Evolutionary conservation across 2,888 invertebrate species (phyloP), one percentile per base, ranked within the genome.

Genomic region (Nycteola revayana): DNA sequence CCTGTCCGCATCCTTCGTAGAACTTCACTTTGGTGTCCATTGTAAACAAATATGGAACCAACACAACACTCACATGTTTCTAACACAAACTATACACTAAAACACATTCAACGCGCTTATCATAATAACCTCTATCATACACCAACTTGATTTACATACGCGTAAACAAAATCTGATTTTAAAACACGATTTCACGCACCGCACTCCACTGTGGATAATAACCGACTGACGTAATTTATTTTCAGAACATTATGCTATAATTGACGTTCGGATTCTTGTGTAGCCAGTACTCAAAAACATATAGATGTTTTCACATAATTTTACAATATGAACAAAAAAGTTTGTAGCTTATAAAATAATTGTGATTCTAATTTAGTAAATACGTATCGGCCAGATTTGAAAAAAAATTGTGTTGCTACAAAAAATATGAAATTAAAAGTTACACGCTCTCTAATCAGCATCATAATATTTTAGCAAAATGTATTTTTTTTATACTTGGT

Each of bases 1-100:
- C 93, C 66, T 91, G 91, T 22, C 90, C 91, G 55, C 90, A 91
- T 27, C 91, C 90, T 75, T 91, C 91, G 62, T 83, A 88, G 66
- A 78, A 89, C 54, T 86, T 88, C 30, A 77, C 67, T 60, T 80
- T 82, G 51, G 70, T 79, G 80, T 87, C 85, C 87, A 87, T 87
- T 47, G 62, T 73, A 61, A 66, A 65, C 50, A 67, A 63, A 52
- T 48, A 41, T 43, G 44, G 36, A 17, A 32, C 41, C 32, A 51
- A 52, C 48, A 61, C 55, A 44, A 37, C 52, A 62, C 59, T 65
- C 59, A 49, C 57, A 49, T 57, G 44, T 41, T 46, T 42, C 9
- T 32, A 45, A 38, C 42, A 27, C 31, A 22, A 32, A 41, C 27
- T 10, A 31, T 20, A 28, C 38, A 53, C 35, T 36, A 40, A 46